A percentile compares a stretch with the other conserved stretches of the same genome.
These are phyloP conservation scores for Delia radicum DNA, from an alignment of 1,140 invertebrate genomes.

Conservation along the genomic window DNA sequence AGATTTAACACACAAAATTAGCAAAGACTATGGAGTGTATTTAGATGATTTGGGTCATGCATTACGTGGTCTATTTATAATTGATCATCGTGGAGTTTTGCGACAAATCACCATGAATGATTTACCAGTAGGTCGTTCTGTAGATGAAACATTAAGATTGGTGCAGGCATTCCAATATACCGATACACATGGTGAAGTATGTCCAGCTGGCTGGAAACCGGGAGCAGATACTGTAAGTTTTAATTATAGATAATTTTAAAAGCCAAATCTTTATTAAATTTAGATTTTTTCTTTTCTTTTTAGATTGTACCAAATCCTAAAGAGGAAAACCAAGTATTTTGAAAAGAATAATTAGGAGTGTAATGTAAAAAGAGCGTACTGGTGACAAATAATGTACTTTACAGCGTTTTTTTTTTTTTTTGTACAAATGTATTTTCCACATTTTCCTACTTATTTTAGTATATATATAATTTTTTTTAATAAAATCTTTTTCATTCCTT, in stretches of 20 bases:
- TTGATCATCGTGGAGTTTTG: slow-evolving; percentile 72
- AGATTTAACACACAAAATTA: slow-evolving; percentile 88
- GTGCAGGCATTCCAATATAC: slow-evolving; percentile 94
- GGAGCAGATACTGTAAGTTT: slow-evolving; percentile 77
- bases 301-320: slow-evolving; percentile 74
- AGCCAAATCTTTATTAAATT: slow-evolving; percentile 11
- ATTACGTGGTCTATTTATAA: slow-evolving; percentile 78
- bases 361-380: background rate
- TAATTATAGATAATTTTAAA: slow-evolving; percentile 29
- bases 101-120: slow-evolving; percentile 83
- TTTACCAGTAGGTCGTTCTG: slow-evolving; percentile 88
- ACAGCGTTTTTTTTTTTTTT: background rate
- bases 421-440: slow-evolving; percentile 14
- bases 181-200: slow-evolving; percentile 88
- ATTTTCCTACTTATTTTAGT: background rate
- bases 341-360: slow-evolving; percentile 58
- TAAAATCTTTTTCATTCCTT: background rate
- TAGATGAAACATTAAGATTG: slow-evolving; percentile 87
- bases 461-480: no score
- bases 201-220: slow-evolving; percentile 93
- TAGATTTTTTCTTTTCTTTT: slow-evolving; percentile 49
- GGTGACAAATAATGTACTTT: background rate
- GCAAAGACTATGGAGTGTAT: slow-evolving; percentile 90
- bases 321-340: slow-evolving; percentile 73
- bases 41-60: slow-evolving; percentile 80